These are phyloP conservation scores for Anodontia alba DNA, from an alignment of 2,888 invertebrate species.

Conservation along the genomic window DNA sequence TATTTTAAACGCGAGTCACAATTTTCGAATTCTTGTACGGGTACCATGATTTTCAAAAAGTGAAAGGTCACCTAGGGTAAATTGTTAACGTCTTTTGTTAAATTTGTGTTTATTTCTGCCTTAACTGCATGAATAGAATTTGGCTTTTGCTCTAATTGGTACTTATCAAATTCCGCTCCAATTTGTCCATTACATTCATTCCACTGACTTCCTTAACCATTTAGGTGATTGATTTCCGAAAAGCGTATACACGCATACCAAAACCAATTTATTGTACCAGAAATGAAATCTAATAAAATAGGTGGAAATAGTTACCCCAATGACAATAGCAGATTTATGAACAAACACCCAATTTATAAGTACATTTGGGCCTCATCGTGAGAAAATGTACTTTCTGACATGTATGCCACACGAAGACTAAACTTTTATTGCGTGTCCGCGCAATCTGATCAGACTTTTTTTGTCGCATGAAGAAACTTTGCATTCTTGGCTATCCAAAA, in stretches of 20 bases:
- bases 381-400: too few species aligned
- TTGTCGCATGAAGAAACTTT: too few species aligned
- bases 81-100: slow-evolving; percentile 12
- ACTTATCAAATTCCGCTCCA: slow-evolving; percentile 11
- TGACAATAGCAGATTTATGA: too few species aligned
- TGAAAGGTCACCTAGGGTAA: slow-evolving; percentile 5
- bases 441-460: too few species aligned
- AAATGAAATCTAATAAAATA: too few species aligned
- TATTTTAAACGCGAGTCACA: not conserved
- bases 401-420: too few species aligned
- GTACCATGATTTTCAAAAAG: not conserved
- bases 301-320: too few species aligned
- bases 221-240: not conserved
- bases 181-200: slow-evolving; percentile 11
- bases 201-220: not conserved
- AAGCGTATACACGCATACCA: not conserved
- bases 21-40: not conserved
- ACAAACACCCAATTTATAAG: too few species aligned
- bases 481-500: too few species aligned
- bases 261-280: too few species aligned
- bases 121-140: slow-evolving; percentile 12
- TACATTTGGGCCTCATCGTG: too few species aligned
- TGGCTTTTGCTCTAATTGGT: not conserved
- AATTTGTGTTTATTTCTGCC: not conserved
- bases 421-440: too few species aligned